phyloP scores from a whole-genome alignment of 2,888 invertebrate species.

The Lydus trimaculatus region DNA sequence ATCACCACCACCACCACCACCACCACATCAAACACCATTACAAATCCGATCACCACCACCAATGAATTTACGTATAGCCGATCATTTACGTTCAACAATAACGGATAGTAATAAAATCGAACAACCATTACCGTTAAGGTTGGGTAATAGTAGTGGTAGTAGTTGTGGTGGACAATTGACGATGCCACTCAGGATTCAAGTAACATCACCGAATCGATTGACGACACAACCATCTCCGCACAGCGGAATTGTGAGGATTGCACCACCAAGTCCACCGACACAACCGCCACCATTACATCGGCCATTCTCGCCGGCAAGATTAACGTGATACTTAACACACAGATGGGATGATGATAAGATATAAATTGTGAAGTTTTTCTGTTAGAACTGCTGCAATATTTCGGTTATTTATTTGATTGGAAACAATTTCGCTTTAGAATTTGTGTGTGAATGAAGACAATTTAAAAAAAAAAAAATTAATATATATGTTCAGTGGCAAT shows the following conservation, averaged over 20 bases:
- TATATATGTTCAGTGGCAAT: slow-evolving; percentile 50
- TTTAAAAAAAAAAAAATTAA: no score
- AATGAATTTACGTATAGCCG: slow-evolving; percentile 55
- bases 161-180: slow-evolving; percentile 45
- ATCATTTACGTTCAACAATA: slow-evolving; percentile 42
- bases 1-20: slow-evolving; percentile 39
- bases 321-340: slow-evolving; percentile 59
- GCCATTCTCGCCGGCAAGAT: slow-evolving; percentile 59
- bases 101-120: slow-evolving; percentile 43
- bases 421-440: slow-evolving; percentile 13
- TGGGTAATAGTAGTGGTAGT: slow-evolving; percentile 43
- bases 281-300: slow-evolving; percentile 55
- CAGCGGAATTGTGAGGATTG: slow-evolving; percentile 58
- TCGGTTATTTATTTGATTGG: slow-evolving; percentile 25
- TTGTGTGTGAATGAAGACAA: slow-evolving; percentile 21
- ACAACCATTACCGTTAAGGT: slow-evolving; percentile 53
- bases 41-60: slow-evolving; percentile 52
- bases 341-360: slow-evolving; percentile 42
- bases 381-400: slow-evolving; percentile 44
- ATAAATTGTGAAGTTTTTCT: slow-evolving; percentile 38
- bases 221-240: slow-evolving; percentile 46
- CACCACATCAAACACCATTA: slow-evolving; percentile 41
- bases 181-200: slow-evolving; percentile 57
- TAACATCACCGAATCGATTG: slow-evolving; percentile 49
- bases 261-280: slow-evolving; percentile 53